Evolutionary conservation across 2,888 invertebrate species (phyloP).

Genomic region (Esperia sulphurella): DNA sequence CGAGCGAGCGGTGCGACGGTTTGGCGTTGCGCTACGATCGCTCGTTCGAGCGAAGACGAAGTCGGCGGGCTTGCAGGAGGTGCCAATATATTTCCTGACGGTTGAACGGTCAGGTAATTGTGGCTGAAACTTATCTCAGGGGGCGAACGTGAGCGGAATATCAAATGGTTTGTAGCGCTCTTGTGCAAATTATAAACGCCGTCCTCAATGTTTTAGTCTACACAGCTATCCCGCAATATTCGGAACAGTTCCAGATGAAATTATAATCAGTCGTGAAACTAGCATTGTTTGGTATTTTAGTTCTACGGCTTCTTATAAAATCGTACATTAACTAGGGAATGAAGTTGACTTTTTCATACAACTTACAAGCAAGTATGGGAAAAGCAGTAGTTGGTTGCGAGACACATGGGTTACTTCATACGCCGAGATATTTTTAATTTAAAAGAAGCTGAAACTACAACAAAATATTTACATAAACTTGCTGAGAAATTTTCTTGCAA

Average conservation of each 20-base stretch:
- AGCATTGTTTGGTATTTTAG: too few species aligned
- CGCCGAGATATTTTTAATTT: too few species aligned
- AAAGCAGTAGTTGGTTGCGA: too few species aligned
- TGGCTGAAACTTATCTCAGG: constrained; percentile 75
- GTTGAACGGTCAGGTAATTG: constrained; percentile 75
- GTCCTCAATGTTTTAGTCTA: constrained; percentile 31
- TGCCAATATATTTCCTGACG: constrained; percentile 77
- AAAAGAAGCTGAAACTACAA: too few species aligned
- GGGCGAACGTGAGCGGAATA: constrained; percentile 68
- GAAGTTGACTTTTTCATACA: too few species aligned
- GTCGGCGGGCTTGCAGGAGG: constrained; percentile 53
- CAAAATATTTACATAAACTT: background rate
- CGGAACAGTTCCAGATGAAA: background rate
- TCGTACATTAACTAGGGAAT: too few species aligned
- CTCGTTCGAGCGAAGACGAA: too few species aligned
- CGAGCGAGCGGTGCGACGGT: too few species aligned
- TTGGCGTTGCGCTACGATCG: background rate
- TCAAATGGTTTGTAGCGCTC: constrained; percentile 50
- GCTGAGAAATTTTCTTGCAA: constrained; percentile 5
- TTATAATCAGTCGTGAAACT: too few species aligned
- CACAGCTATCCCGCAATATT: constrained; percentile 8
- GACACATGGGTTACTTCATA: too few species aligned
- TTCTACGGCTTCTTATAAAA: too few species aligned
- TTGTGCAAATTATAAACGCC: constrained; percentile 66
- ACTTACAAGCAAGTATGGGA: too few species aligned